phyloP scores from a whole-genome alignment of 2,113 vertebrate species.

The Astatotilapia flaviijosephi region DNA sequence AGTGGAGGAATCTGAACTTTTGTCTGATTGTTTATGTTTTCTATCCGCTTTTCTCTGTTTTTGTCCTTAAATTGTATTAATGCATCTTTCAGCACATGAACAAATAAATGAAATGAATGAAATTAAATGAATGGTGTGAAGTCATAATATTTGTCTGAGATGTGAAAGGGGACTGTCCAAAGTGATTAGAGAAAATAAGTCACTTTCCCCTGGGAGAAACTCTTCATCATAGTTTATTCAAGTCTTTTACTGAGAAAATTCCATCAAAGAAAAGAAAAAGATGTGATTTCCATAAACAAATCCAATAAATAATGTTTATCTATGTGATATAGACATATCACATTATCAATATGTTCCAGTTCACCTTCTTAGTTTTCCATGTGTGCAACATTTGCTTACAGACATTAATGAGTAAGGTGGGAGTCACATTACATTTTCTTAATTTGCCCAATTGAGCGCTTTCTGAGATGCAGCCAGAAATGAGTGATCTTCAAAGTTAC shows the following conservation, averaged over 20 bases:
- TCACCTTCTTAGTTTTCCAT: not conserved
- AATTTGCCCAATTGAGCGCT: not conserved
- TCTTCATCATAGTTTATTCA: not conserved
- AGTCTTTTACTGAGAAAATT: not conserved
- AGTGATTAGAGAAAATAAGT: not conserved
- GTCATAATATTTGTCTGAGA: not conserved
- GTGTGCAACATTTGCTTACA: not conserved
- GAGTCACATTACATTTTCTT: too few species aligned
- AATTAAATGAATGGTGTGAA: too few species aligned
- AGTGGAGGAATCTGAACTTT: not conserved
- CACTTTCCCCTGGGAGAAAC: not conserved
- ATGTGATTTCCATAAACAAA: not conserved
- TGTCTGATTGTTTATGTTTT: not conserved
- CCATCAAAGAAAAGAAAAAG: not conserved
- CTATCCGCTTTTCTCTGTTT: not conserved
- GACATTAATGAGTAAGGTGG: too few species aligned
- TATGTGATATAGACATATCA: not conserved
- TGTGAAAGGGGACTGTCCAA: not conserved
- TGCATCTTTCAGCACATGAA: not conserved
- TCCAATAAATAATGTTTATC: not conserved
- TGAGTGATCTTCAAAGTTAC: not conserved
- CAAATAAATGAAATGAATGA: too few species aligned
- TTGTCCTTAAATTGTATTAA: not conserved
- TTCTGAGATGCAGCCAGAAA: not conserved
- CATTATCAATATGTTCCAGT: not conserved